Base-by-base conservation (phyloP, 2,797 vertebrate species). In the Etheostoma perlongum region DNA sequence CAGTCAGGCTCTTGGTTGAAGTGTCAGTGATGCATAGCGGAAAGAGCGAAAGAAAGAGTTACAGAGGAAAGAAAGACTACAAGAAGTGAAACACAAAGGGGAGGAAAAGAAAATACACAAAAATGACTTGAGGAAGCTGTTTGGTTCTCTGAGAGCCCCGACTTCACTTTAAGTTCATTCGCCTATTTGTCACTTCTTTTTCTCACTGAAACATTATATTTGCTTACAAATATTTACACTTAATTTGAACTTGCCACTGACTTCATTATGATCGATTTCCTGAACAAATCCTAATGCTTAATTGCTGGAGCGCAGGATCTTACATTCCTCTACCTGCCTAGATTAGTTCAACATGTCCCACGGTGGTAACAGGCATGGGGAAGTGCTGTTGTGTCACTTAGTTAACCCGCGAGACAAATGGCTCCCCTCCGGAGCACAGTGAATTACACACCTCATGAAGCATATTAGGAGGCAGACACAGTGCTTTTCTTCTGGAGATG, bases 391-490 rank as follows among this genome's bases (percentile, higher is more conserved):
- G 93, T 95, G 93, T 95, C 92, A 95, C 93, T 96, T 97, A 96
- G 96, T 96, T 97, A 97, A 97, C 96, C 94, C 93, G 87, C 85
- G 91, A 97, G 96, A 96, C 94, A 95, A 96, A 97, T 96, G 94
- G 92, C 93, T 93, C 91, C 93, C 93, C 95, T 86, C 95, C 90
- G 92, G 95, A 94, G 94, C 93, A 93, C 93, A 94, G 95, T 95
- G 95, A 96, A 96, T 97, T 96, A 96, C 95, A 93, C 95, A 97
- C 95, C 96, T 97, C 96, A 95, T 95, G 95, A 96, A 95, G 95
- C 95, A 96, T 96, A 97, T 97, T 96, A 97, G 96, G 93, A 94
- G 93, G 91, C 95, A 94, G 92, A 93, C 92, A 93, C 94, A 94
- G 93, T 94, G 95, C 95, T 96, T 91, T 96, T 97, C 96, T 97